Evolutionary conservation across 1,140 invertebrate species (phyloP), one percentile per base, ranked within the genome.

Genomic region (Drosophila punjabiensis): DNA sequence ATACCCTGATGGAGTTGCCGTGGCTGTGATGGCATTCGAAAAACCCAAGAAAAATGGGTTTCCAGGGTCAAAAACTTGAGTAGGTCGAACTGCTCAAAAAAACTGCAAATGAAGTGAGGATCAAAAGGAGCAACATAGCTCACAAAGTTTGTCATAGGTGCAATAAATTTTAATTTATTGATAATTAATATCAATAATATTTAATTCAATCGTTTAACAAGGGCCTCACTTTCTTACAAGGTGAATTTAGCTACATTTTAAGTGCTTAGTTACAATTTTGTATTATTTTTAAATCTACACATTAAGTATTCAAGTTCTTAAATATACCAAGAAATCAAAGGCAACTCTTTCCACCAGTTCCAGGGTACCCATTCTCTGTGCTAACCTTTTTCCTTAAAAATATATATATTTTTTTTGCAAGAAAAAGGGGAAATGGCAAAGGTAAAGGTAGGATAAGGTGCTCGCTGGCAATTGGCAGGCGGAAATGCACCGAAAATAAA

Each of bases 401-500:
- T 62, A 33, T 52, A 35, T 53, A 33, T 53, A 18, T 18, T 63
- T 53, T 53, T 20, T 30, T 5, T 67, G 10, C 18, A 43, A 4
- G 52, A 43, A 48, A 85, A 61, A 41, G 52, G 55, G 28, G n/a
- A 45, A 18, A 47, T 50, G 33, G 13, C 30, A 18, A 16, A 58
- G 32, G 47, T 55, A 61, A 39, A 33, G 45, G 47, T 13, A n/a
- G 60, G 33, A 33, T 61, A 45, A 63, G 73, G 66, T 43, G 32
- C 56, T 35, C 71, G 62, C 65, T 71, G 79, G 74, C 67, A 82
- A 67, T 62, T 84, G 80, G 75, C 79, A 86, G 79, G 55, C 84
- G 84, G 84, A 88, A 89, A 71, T 88, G 84, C 85, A 84, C 71
- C 78, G 81, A 81, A 89, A 88, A 88, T 88, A 89, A 89, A 88